Conservation (phyloP, 2,888 invertebrate genomes). For the Hesperia comma region DNA sequence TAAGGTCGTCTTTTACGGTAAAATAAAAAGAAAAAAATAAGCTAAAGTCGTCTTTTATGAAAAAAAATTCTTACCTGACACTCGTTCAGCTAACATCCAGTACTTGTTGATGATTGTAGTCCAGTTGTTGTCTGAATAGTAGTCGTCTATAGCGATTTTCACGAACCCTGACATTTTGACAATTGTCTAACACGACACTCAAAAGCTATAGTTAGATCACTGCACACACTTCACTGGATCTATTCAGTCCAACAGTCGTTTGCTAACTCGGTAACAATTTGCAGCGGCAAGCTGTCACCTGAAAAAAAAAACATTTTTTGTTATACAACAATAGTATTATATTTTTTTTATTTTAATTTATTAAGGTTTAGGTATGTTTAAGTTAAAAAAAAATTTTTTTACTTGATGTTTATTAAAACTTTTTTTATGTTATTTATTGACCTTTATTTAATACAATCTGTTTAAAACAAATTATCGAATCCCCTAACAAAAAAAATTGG, state of each 20-base stretch:
- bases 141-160: constrained; percentile 86
- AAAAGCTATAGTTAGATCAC: constrained; percentile 47
- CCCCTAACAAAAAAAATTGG: too few relatives aligned
- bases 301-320: constrained; percentile 51
- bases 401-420: too few relatives aligned
- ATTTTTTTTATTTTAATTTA: background rate
- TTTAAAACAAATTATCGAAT: too few relatives aligned
- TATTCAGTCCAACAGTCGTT: constrained; percentile 51
- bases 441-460: too few relatives aligned
- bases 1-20: too few relatives aligned
- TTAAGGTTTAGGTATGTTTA: too few relatives aligned
- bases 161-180: constrained; percentile 86
- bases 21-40: too few relatives aligned
- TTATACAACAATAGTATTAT: background rate
- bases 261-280: constrained; percentile 64
- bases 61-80: constrained; percentile 88
- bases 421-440: too few relatives aligned
- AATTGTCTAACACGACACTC: constrained; percentile 46
- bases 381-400: too few relatives aligned
- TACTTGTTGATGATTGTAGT: constrained; percentile 87
- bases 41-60: too few relatives aligned
- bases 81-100: constrained; percentile 88
- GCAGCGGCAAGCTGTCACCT: constrained; percentile 77
- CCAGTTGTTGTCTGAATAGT: constrained; percentile 85
- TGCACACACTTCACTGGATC: constrained; percentile 63